Base-by-base conservation (phyloP, 2,888 invertebrate species). In the Acrocyrtus sp. region DNA sequence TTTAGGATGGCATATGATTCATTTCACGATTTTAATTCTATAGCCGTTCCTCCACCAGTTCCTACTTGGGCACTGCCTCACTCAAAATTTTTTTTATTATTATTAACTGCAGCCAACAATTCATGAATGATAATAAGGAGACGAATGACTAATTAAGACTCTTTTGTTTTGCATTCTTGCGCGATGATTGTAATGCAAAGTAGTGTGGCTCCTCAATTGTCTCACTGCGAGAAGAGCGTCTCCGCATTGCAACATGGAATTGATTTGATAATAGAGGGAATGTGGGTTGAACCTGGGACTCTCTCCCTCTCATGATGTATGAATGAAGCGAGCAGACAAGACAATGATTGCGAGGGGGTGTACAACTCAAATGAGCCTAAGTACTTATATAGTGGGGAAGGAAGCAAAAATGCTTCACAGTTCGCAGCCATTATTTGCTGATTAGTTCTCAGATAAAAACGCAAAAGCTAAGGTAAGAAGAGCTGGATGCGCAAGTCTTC, bases 81-180 rank as follows among this genome's bases (percentile, higher is more conserved):
- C n/a, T n/a, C n/a, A n/a, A n/a, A n/a, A n/a, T n/a, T n/a, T n/a
- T n/a, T n/a, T n/a, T n/a, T n/a, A n/a, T n/a, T n/a, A n/a, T n/a
- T n/a, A n/a, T 34, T 54, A 53, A 34, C 50, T 34, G 24, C 50
- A 26, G 65, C 54, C 66, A 58, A 58, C 68, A 60, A 68, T 51
- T 70, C 65, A 72, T 72, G 70, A 63, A 72, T 63, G 63, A 72
- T 72, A 70, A 70, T 70, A 67, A 67, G 70, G 57, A 63, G 62
- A 70, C 57, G 62, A 62, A 48, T 67, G 67, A 70, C 70, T 70
- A 70, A 70, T 70, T 70, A 70, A 70, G 47, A 50, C 43, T 50
- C 70, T 63, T 70, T 70, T 70, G 70, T 70, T 70, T 57, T 39
- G 45, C 56, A 67, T 67, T 60, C 58, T 34, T 48, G 45, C n/a